Percentiles rank a stretch among this genome's conserved stretches.
These are phyloP conservation scores for Euproctis similis DNA, from an alignment of 2,888 invertebrate genomes.

Conservation along the genomic window DNA sequence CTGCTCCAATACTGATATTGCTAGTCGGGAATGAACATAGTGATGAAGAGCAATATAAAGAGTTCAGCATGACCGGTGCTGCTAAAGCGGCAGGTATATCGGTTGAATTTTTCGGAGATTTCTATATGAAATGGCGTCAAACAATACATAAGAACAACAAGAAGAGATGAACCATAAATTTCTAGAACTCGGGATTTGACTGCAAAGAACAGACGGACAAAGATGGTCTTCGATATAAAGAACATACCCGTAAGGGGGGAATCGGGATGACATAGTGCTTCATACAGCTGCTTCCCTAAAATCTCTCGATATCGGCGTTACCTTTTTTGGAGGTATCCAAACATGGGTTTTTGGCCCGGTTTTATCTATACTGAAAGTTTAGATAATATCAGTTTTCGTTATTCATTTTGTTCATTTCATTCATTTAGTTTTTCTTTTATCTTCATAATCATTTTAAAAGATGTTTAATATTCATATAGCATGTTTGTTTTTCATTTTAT, in stretches of 20 bases:
- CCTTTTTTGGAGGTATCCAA: constrained; percentile 11
- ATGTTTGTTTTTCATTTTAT: constrained; percentile 11
- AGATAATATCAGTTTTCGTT: constrained; percentile 21
- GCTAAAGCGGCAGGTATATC: constrained; percentile 88
- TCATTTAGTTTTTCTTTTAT: not conserved
- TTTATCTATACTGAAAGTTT: constrained; percentile 16
- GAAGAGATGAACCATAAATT: constrained; percentile 58
- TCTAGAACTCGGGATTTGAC: constrained; percentile 38
- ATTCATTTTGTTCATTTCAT: constrained; percentile 10
- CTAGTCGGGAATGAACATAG: constrained; percentile 78
- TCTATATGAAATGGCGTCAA: constrained; percentile 90
- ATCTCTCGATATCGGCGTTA: constrained; percentile 13
- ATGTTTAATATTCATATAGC: too few relatives aligned
- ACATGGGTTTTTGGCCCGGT: constrained; percentile 12
- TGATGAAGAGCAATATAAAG: constrained; percentile 72
- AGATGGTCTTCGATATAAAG: constrained; percentile 28
- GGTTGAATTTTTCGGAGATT: constrained; percentile 87
- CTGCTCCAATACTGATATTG: constrained; percentile 82
- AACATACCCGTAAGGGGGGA: constrained; percentile 29
- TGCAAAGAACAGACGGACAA: constrained; percentile 36
- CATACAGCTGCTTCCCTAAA: constrained; percentile 3
- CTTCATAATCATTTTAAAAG: not conserved
- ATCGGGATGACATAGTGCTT: constrained; percentile 17
- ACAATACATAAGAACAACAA: constrained; percentile 68
- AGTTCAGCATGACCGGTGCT: constrained; percentile 85